A percentile compares a stretch with the other conserved stretches of the same genome.
Evolutionary conservation across 2,113 vertebrate genomes (phyloP).

Genomic region (Capreolus pygargus): DNA sequence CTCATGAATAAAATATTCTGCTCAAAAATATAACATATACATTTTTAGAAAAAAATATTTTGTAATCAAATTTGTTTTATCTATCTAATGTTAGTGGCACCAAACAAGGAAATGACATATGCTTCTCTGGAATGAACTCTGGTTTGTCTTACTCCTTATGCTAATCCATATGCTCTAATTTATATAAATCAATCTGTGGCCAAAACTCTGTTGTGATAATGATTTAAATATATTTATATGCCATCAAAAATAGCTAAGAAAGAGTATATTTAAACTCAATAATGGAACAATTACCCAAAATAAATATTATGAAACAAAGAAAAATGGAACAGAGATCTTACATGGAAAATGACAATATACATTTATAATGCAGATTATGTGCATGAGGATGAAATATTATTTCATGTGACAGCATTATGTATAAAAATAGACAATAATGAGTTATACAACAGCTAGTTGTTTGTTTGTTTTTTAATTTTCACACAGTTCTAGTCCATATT

Average conservation of each 20-base stretch:
- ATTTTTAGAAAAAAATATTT: slow-evolving; percentile 2
- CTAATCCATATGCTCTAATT: slow-evolving; percentile 37
- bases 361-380: not conserved
- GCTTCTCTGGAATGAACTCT: not conserved
- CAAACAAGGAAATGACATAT: not conserved
- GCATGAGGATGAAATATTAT: not conserved
- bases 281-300: not conserved
- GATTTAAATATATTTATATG: not conserved
- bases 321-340: not conserved
- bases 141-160: slow-evolving; percentile 26
- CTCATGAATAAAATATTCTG: slow-evolving; percentile 20
- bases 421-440: not conserved
- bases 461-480: not conserved
- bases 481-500: not conserved
- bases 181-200: not conserved
- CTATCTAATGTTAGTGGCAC: slow-evolving; percentile 7
- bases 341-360: not conserved
- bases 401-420: not conserved
- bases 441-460: not conserved
- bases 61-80: slow-evolving; percentile 41
- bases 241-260: slow-evolving; percentile 29
- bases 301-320: not conserved
- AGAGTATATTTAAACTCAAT: not conserved
- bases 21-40: slow-evolving; percentile 14
- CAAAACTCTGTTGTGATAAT: not conserved